Base-by-base conservation (phyloP, 2,797 vertebrate species). In the Pygocentrus nattereri region DNA sequence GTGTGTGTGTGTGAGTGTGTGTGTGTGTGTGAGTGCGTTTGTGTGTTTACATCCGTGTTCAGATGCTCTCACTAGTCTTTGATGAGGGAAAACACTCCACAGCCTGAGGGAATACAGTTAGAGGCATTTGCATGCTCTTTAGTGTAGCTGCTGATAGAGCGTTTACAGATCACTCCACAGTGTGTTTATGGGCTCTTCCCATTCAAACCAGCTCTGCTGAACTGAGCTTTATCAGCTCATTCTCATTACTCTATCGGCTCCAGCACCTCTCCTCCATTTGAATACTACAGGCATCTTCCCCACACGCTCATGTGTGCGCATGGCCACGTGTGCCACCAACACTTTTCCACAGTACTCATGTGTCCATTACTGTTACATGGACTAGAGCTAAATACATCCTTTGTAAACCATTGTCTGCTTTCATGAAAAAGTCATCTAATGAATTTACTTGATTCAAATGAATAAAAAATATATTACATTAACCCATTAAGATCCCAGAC, bases 101-200 rank as follows among this genome's bases (percentile, higher is more conserved):
- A 76, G 82, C 69, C 82, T 23, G 80, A 80, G 44, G 76, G 23
- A 79, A 76, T 89, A 90, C 91, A 34, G 90, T 93, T 93, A 81
- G 78, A 19, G 71, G 68, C 38, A 91, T 94, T 94, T 94, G 90
- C 90, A 87, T 93, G 88, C 82, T 81, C 49, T 76, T 67, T 88
- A 82, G 27, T 70, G 62, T 54, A 23, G 23, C 74, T 15, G 27
- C 83, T 87, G 89, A 90, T 90, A 88, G 87, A 86, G 80, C 67
- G 58, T 85, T 68, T 73, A 70, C 65, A 34, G 71, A 59, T 76
- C 44, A 83, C 62, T 82, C 49, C 38, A 25, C 38, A 2, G 30
- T 74, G 52, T 74, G 52, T 31, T 21, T 74, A 27, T 61, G 64
- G 74, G 70, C 34, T 73, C 64, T 86, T 54, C 69, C 56, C 69